These are phyloP conservation scores for Venturia canescens DNA, from an alignment of 1,140 invertebrate genomes.

Conservation along the genomic window DNA sequence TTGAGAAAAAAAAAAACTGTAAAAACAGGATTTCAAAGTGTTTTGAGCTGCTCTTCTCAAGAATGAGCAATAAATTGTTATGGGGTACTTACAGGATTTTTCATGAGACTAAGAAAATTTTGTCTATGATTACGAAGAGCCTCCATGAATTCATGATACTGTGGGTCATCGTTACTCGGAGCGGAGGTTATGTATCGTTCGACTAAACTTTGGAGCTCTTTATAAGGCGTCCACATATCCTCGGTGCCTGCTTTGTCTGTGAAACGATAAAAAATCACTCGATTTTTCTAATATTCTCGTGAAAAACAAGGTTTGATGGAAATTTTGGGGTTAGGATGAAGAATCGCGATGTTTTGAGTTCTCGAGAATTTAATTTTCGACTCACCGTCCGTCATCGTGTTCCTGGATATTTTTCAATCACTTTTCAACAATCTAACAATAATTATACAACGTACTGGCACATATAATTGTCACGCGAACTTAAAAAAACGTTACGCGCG, in stretches of 20 bases:
- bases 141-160: conserved; percentile 88
- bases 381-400: conserved; percentile 28
- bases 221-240: conserved; percentile 93
- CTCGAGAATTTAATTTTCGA: not conserved
- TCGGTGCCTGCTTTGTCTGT: conserved; percentile 78
- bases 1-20: conserved; percentile 1
- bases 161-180: conserved; percentile 80
- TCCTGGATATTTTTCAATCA: not conserved
- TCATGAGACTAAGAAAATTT: conserved; percentile 91
- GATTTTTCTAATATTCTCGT: not conserved
- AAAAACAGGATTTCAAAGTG: no score
- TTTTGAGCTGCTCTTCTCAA: not conserved
- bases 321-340: conserved; percentile 19
- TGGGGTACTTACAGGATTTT: conserved; percentile 87
- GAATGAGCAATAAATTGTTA: no score
- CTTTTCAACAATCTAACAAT: not conserved
- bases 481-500: not conserved
- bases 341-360: not conserved
- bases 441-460: no score
- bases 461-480: no score
- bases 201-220: conserved; percentile 86
- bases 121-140: conserved; percentile 89
- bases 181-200: conserved; percentile 82
- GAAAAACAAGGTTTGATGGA: not conserved
- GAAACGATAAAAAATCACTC: conserved; percentile 6